Base-by-base conservation (phyloP, 30 jellyfish, hydroid and myxozoan genomes). In the Aurelia coerulea region DNA sequence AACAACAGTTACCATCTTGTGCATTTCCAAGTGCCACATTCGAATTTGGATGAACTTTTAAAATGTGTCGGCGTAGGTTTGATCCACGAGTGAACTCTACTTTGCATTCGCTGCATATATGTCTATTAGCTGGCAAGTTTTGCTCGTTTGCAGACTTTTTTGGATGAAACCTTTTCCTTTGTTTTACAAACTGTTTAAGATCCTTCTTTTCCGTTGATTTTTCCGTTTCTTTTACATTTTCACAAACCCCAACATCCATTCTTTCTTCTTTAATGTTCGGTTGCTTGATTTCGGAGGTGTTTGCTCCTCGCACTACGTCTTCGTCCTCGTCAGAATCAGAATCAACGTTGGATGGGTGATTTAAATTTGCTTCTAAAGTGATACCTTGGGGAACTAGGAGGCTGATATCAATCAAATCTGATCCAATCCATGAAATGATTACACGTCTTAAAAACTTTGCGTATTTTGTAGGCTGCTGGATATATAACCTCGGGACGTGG, bases 391-490 rank as follows among this genome's bases (percentile, higher is more conserved):
- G 74, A 12, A 19, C 74, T 14, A 64, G 74, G 29, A 64, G 74
- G 31, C 74, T 56, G 11, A 18, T 64, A 64, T 64, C 74, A 8
- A 64, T 64, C 37, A 19, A 64, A 19, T 19, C 32, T 64, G 74
- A 11, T 9, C 74, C 74, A 64, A 64, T 18, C 74, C 74, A 8
- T 18, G 31, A 9, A 9, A 64, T 64, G 17, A 18, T 64, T 14
- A 11, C 74, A 9, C 31, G 13, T 19, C 74, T 64, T 11, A 64
- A 18, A 64, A 8, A 64, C 31, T 64, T 64, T 12, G 74, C 74
- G 29, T 64, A 64, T 39, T 64, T 11, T 64, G 74, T 64, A 56
- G 66, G 66, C 66, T 56, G 66, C 66, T 64, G 74, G 32, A 64
- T 64, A 18, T 64, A 64, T 11, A 64, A 18, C 32, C 74, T 64